Conservation (phyloP, 2,888 invertebrate species). For the Laothoe populi region DNA sequence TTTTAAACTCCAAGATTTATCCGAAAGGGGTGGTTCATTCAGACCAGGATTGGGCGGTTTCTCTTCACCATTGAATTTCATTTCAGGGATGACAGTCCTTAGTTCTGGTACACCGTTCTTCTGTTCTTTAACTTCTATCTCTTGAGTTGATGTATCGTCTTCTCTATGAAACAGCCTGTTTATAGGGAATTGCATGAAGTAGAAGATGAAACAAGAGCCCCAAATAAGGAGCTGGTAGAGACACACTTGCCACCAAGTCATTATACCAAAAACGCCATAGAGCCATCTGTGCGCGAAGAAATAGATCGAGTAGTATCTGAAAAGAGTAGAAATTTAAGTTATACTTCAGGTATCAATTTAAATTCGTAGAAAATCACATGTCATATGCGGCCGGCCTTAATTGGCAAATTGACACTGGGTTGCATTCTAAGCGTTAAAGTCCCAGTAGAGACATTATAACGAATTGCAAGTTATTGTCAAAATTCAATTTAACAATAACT, state of each 20-base stretch:
- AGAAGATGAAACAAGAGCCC: slow-evolving; percentile 63
- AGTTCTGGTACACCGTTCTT: slow-evolving; percentile 28
- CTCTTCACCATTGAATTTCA: slow-evolving; percentile 1
- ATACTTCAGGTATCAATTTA: too few relatives aligned
- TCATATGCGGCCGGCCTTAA: too few relatives aligned
- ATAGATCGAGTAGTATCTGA: slow-evolving; percentile 75
- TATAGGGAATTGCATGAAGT: slow-evolving; percentile 68
- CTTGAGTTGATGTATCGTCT: slow-evolving; percentile 10
- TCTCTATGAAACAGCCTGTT: slow-evolving; percentile 66
- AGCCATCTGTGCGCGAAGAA: slow-evolving; percentile 76
- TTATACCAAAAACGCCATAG: slow-evolving; percentile 78
- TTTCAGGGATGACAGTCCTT: slow-evolving; percentile 10
- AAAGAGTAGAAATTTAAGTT: slow-evolving; percentile 37
- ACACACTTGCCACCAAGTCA: slow-evolving; percentile 81
- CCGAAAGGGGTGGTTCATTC: slow-evolving; percentile 37
- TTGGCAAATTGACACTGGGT: too few relatives aligned
- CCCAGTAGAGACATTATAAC: too few relatives aligned
- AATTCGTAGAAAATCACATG: too few relatives aligned
- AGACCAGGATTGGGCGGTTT: slow-evolving; percentile 28
- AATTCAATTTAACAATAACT: too few relatives aligned
- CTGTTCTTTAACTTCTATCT: slow-evolving; percentile 31
- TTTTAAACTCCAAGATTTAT: slow-evolving; percentile 57
- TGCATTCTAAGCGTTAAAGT: too few relatives aligned
- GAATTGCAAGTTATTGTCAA: too few relatives aligned
- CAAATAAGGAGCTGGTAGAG: slow-evolving; percentile 68